Conservation (phyloP, 2,797 vertebrate genomes). For the Tinamus major region DNA sequence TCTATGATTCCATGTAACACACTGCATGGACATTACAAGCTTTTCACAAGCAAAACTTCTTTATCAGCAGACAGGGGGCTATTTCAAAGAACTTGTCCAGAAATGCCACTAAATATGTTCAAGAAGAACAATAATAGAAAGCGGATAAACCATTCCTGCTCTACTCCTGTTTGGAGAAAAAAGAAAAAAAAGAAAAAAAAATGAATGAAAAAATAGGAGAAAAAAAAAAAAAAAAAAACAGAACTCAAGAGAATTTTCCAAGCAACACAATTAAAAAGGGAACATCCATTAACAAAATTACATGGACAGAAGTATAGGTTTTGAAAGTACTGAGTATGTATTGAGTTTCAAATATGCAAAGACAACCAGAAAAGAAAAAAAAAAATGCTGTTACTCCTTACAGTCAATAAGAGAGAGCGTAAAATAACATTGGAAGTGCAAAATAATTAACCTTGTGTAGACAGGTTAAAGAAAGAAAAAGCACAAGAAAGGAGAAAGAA, state of each 20-base stretch:
- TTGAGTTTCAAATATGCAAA: background rate
- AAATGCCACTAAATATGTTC: background rate
- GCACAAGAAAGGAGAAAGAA: background rate
- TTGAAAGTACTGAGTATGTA: background rate
- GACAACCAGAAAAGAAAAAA: background rate
- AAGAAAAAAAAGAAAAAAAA: background rate
- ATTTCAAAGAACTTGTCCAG: background rate
- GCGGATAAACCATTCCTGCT: background rate
- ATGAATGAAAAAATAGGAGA: background rate
- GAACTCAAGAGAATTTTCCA: background rate
- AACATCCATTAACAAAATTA: background rate
- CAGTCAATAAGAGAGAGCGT: no score
- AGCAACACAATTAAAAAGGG: background rate
- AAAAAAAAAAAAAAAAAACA: background rate
- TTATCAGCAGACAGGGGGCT: background rate
- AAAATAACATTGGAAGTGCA: background rate
- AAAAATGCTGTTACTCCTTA: background rate
- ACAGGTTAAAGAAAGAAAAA: background rate
- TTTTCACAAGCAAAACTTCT: background rate
- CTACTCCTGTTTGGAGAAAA: background rate
- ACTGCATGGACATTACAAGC: background rate
- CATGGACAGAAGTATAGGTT: background rate
- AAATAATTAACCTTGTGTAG: background rate
- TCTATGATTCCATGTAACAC: background rate
- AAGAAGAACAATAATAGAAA: background rate